A percentile compares a stretch with the other conserved stretches of the same genome.
Conservation (phyloP, 2,797 vertebrate genomes). For the Chaetophractus vellerosus region DNA sequence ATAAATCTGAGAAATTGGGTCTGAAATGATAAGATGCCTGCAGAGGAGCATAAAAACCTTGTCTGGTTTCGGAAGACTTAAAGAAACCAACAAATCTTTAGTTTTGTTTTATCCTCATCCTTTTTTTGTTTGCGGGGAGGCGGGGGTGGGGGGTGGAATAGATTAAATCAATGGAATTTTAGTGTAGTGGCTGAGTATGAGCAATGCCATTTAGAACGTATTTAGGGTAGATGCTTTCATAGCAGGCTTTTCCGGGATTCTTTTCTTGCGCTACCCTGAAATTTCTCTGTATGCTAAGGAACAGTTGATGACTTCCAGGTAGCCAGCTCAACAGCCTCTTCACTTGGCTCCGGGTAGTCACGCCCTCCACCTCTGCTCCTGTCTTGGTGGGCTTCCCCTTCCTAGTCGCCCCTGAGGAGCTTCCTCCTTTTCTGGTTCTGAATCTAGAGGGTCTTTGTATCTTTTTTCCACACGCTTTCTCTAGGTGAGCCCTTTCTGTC, state of each 20-base stretch:
- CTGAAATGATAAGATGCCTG: not conserved
- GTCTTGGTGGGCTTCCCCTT: not conserved
- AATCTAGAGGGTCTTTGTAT: not conserved
- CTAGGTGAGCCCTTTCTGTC: not conserved
- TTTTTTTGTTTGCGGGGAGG: not conserved
- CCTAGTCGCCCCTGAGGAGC: not conserved
- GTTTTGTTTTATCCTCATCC: conserved; percentile 6
- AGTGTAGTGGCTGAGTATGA: not conserved
- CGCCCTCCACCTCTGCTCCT: not conserved
- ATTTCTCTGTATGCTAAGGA: not conserved
- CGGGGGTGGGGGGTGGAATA: rapidly evolving
- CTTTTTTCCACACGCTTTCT: not conserved
- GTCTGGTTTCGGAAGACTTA: not conserved
- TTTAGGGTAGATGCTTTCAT: not conserved
- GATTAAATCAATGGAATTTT: not conserved
- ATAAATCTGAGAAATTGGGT: conserved; percentile 22
- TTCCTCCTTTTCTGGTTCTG: not conserved
- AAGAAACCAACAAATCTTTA: not conserved
- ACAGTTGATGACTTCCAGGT: not conserved
- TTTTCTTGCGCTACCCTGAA: not conserved
- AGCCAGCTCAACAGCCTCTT: not conserved
- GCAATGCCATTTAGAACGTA: not conserved
- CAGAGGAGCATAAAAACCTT: not conserved
- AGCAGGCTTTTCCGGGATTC: conserved; percentile 12
- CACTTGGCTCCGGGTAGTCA: not conserved